phyloP scores from a whole-genome alignment of 1,140 invertebrate species.

The Teleopsis dalmanni region DNA sequence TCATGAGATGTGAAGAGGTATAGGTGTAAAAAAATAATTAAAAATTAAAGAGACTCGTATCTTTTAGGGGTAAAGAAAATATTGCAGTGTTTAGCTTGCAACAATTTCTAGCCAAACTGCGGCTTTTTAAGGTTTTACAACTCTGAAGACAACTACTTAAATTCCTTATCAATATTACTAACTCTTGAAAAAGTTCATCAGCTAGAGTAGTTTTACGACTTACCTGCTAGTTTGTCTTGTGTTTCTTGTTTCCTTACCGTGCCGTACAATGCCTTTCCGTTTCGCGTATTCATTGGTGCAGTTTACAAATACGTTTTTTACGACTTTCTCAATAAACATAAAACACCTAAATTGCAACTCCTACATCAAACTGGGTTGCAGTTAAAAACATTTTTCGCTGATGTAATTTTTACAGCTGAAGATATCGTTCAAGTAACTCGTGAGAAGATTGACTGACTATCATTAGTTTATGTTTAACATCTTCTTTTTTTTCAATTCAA shows the following conservation, averaged over 20 bases:
- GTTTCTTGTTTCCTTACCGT: too few relatives aligned
- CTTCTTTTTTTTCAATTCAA: not conserved
- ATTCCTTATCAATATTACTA: constrained; percentile 4
- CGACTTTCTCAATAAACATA: constrained; percentile 4
- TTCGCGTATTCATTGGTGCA: too few relatives aligned
- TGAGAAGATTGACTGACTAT: constrained; percentile 2
- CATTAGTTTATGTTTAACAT: not conserved
- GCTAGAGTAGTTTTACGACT: constrained; percentile 8
- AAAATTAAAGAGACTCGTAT: too few relatives aligned
- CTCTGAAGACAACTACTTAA: too few relatives aligned
- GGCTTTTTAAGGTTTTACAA: too few relatives aligned
- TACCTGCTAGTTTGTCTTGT: constrained; percentile 3
- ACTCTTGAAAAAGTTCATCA: constrained; percentile 10
- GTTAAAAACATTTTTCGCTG: not conserved
- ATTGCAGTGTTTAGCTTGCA: too few relatives aligned
- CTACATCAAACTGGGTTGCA: not conserved
- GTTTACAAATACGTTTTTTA: constrained; percentile 5
- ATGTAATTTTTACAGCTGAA: not conserved
- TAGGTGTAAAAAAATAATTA: too few relatives aligned
- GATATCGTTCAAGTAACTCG: too few relatives aligned
- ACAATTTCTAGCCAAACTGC: too few relatives aligned
- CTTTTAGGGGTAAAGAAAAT: too few relatives aligned
- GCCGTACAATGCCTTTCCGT: too few relatives aligned
- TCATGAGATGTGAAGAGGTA: too few relatives aligned
- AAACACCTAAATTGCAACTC: not conserved